A percentile compares a stretch with the other conserved stretches of the same genome.
phyloP scores from a whole-genome alignment of 1,140 invertebrate genomes.

The Trissolcus basalis region DNA sequence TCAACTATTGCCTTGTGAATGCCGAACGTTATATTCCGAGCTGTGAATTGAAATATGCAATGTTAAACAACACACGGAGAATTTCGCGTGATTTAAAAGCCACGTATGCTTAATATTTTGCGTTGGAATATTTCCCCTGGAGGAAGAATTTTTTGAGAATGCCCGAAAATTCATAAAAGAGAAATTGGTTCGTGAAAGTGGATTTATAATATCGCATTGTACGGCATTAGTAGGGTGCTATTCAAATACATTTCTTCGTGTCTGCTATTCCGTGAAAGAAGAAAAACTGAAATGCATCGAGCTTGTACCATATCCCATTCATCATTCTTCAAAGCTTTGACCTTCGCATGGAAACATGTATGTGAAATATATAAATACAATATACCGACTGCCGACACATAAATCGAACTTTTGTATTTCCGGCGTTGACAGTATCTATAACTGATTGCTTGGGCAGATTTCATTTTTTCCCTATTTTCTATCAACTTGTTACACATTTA shows the following conservation, averaged over 20 bases:
- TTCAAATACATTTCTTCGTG: constrained; percentile 55
- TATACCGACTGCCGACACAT: constrained; percentile 62
- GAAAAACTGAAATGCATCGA: constrained; percentile 45
- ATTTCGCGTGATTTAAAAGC: too few species aligned
- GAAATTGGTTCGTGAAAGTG: constrained; percentile 4
- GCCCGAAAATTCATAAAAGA: constrained; percentile 9
- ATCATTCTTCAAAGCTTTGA: constrained; percentile 53
- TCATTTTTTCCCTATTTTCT: constrained; percentile 15
- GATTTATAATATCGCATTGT: constrained; percentile 29
- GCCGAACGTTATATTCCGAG: background rate
- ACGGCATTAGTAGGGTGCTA: constrained; percentile 47
- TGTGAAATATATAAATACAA: constrained; percentile 56
- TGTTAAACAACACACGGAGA: background rate
- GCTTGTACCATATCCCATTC: constrained; percentile 48
- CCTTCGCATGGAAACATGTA: constrained; percentile 41
- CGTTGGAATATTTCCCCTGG: too few species aligned
- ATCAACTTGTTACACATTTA: constrained; percentile 4
- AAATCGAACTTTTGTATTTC: constrained; percentile 75
- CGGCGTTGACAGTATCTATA: constrained; percentile 65
- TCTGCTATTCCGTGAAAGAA: constrained; percentile 28
- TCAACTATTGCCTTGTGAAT: too few species aligned
- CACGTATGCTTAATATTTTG: constrained; percentile 6
- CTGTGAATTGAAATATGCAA: constrained; percentile 3
- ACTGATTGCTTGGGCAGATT: constrained; percentile 29
- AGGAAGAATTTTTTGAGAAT: constrained; percentile 5